Evolutionary conservation across 2,888 invertebrate genomes (phyloP).

Genomic region (Diachrysia chrysitis): DNA sequence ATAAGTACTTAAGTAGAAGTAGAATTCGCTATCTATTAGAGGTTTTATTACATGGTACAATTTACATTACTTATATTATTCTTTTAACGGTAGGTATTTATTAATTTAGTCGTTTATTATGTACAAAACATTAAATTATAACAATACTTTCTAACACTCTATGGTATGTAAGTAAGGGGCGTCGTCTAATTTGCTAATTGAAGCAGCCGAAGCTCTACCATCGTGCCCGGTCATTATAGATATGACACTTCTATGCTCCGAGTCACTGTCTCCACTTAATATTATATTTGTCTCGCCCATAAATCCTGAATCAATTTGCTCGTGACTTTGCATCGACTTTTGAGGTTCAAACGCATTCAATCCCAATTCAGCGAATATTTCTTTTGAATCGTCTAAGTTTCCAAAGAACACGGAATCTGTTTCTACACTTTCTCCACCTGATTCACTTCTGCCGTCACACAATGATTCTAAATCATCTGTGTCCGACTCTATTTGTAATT

Average conservation of each 20-base stretch:
- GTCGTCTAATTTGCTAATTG: slow-evolving; percentile 77
- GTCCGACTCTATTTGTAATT: slow-evolving; percentile 85
- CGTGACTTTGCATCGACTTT: slow-evolving; percentile 68
- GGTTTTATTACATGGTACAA: slow-evolving; percentile 10
- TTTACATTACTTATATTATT: slow-evolving; percentile 3
- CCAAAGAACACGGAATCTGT: slow-evolving; percentile 96
- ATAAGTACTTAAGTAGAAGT: background rate
- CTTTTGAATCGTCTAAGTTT: slow-evolving; percentile 89
- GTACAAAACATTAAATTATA: slow-evolving; percentile 48
- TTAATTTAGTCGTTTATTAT: slow-evolving; percentile 35
- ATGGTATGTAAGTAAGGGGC: slow-evolving; percentile 79
- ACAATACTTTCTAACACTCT: slow-evolving; percentile 71
- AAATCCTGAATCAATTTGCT: slow-evolving; percentile 85
- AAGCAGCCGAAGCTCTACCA: slow-evolving; percentile 76
- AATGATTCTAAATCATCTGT: slow-evolving; percentile 94
- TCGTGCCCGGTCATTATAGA: slow-evolving; percentile 83
- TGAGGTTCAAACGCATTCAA: slow-evolving; percentile 72
- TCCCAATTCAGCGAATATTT: slow-evolving; percentile 80
- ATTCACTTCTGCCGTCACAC: slow-evolving; percentile 94
- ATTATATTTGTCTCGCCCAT: slow-evolving; percentile 85
- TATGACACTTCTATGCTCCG: slow-evolving; percentile 86
- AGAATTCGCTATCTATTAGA: slow-evolving; percentile 9
- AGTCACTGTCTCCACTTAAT: slow-evolving; percentile 85
- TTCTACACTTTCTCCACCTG: slow-evolving; percentile 95
- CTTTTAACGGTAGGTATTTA: slow-evolving; percentile 26